phyloP scores from a whole-genome alignment of 2,797 vertebrate genomes.

The Diceros bicornis region DNA sequence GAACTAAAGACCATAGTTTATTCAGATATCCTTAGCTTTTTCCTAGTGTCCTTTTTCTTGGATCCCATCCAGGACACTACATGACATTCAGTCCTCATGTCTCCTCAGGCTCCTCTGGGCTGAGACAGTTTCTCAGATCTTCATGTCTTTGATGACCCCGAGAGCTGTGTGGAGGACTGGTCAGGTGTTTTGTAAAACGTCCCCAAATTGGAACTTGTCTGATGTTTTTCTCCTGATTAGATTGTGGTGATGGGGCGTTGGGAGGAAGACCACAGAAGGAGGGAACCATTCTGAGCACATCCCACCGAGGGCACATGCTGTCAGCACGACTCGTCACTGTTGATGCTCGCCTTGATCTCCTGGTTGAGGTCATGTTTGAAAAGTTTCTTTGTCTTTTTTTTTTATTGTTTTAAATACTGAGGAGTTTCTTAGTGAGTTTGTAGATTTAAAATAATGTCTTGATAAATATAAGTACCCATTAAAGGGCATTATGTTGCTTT shows the following conservation, averaged over 20 bases:
- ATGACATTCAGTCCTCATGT: background rate
- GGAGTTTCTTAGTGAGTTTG: background rate
- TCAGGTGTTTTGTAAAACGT: background rate
- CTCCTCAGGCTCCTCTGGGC: background rate
- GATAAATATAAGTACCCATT: background rate
- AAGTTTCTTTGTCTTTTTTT: background rate
- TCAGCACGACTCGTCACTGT: too few species aligned
- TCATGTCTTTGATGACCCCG: background rate
- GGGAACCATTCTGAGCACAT: background rate
- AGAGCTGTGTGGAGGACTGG: background rate
- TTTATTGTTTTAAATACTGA: background rate
- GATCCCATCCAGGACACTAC: background rate
- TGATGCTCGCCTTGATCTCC: background rate
- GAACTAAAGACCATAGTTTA: background rate
- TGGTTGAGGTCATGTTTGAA: background rate
- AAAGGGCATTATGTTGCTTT: background rate
- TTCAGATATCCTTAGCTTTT: background rate
- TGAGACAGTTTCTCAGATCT: background rate
- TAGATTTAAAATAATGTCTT: background rate
- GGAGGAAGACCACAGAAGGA: background rate
- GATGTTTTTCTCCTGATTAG: background rate
- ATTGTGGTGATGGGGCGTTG: background rate
- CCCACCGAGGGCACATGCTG: background rate
- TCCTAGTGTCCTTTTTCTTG: background rate
- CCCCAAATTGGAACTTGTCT: background rate